Evolutionary conservation across 2,888 invertebrate species (phyloP).

Genomic region (Platypus cylindrus): DNA sequence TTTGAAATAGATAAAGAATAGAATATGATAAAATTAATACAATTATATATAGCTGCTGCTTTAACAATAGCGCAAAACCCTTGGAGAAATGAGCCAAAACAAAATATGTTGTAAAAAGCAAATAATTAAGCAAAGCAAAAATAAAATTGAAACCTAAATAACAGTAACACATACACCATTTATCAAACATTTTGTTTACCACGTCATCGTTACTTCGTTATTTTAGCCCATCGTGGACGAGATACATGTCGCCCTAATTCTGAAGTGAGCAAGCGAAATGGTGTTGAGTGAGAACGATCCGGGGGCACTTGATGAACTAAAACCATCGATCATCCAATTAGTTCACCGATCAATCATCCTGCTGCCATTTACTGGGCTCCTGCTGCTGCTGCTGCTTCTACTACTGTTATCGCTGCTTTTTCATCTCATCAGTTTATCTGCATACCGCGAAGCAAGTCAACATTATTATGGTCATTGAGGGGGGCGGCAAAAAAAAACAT

Average conservation of each 20-base stretch:
- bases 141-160: too few relatives aligned
- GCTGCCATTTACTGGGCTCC: constrained; percentile 39
- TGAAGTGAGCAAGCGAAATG: constrained; percentile 19
- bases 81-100: too few relatives aligned
- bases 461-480: constrained; percentile 14
- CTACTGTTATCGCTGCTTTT: too few relatives aligned
- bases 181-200: constrained; percentile 16
- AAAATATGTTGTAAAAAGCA: too few relatives aligned
- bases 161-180: too few relatives aligned
- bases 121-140: too few relatives aligned
- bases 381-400: too few relatives aligned
- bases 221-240: constrained; percentile 12
- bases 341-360: constrained; percentile 59
- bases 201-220: constrained; percentile 17
- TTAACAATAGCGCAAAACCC: too few relatives aligned
- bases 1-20: too few relatives aligned
- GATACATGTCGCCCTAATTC: constrained; percentile 23
- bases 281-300: constrained; percentile 23
- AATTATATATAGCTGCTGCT: too few relatives aligned
- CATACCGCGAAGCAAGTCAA: constrained; percentile 28
- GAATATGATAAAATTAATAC: too few relatives aligned
- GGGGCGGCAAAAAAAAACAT: too few relatives aligned
- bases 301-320: constrained; percentile 36
- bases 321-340: constrained; percentile 72
- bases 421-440: constrained; percentile 27